phyloP scores from a whole-genome alignment of 2,113 vertebrate species.

The Serinus canaria region DNA sequence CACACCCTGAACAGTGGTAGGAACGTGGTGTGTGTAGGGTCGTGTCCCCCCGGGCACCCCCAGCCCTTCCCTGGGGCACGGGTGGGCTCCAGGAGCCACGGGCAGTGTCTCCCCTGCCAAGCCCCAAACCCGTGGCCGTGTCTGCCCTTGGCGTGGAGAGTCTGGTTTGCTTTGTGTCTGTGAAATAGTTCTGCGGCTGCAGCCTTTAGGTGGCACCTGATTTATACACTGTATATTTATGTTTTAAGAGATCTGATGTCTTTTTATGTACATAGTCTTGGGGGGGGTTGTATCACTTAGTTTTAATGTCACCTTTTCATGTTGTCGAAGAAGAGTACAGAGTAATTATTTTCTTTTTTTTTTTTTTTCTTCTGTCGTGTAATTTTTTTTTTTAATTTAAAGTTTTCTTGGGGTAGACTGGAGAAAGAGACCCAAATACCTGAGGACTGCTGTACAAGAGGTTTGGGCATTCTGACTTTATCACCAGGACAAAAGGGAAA shows the following conservation, averaged over 20 bases:
- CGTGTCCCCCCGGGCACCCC: not conserved
- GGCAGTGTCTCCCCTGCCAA: not conserved
- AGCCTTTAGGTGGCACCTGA: conserved; percentile 1
- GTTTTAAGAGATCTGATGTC: not conserved
- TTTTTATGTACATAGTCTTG: conserved; percentile 19
- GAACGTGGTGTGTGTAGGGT: not conserved
- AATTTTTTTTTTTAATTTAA: conserved; percentile 14
- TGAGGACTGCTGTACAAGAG: not conserved
- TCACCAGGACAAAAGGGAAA: not conserved
- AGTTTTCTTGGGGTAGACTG: not conserved
- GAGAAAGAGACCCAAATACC: not conserved
- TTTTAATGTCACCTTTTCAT: not conserved
- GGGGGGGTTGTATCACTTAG: not conserved
- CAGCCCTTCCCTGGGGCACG: not conserved
- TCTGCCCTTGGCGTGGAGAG: not conserved
- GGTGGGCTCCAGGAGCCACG: fast-evolving
- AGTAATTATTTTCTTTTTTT: not conserved
- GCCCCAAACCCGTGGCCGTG: not conserved
- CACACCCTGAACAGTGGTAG: not conserved
- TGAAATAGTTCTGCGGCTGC: conserved; percentile 16
- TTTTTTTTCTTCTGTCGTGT: not conserved
- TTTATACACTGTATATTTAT: conserved; percentile 67
- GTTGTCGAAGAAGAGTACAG: not conserved
- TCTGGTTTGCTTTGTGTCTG: conserved; percentile 29
- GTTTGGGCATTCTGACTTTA: not conserved